Base-by-base conservation (phyloP, 2,888 invertebrate species). In the Myopa testacea region DNA sequence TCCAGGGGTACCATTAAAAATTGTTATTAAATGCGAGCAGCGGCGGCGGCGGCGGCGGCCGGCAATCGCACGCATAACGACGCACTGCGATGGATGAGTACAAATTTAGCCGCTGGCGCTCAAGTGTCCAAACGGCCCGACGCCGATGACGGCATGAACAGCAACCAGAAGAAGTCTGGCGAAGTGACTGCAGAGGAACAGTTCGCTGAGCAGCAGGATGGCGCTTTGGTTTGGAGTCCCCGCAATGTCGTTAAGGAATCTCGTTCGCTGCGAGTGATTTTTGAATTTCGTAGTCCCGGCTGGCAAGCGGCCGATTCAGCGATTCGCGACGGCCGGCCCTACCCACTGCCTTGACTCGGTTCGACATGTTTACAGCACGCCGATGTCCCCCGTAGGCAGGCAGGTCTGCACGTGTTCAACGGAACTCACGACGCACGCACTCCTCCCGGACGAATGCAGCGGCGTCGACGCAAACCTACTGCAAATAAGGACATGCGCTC, bases 321-420 rank as follows among this genome's bases (percentile, higher is more conserved):
- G 58, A 12, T 8, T 12, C 8, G 14, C 50, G 69, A 14, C 60
- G 19, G 71, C 71, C 55, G 37, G 14, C n/a, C 71, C 70, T 34
- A 19, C 19, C 73, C 38, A 45, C 45, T 14, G 58, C 38, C 52
- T n/a, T 12, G 37, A 6, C 26, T 34, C n/a, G n/a, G n/a, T n/a
- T 38, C 69, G 16, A 40, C 63, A 63, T n/a, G 75, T 52, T 45
- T 60, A 19, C 34, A 55, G 73, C 38, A 34, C 74, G 71, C 81
- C 72, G 72, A 83, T 84, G 85, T 88, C 86, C 88, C 88, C 88
- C 85, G 87, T 86, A 86, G 88, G 87, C 87, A 26, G 26, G 26
- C 26, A 26, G 26, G 26, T 2, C 85, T 87, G 87, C 88, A 88
- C 88, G 88, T 88, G 88, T 88, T 85, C 87, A 82, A 81, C 81